phyloP scores from a whole-genome alignment of 2,797 vertebrate genomes.

The Poecilia wingei region DNA sequence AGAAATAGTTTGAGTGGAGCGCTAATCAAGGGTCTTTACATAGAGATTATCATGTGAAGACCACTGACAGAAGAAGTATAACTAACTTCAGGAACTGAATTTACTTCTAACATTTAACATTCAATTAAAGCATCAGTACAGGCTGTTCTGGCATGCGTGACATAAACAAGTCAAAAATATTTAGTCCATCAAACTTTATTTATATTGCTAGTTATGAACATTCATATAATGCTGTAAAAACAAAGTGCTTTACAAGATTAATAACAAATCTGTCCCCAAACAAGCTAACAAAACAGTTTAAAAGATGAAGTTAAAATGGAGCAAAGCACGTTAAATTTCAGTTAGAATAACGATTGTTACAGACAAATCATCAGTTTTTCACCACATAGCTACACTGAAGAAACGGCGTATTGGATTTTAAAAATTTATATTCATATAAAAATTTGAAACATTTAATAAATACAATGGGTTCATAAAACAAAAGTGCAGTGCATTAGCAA shows the following conservation, averaged over 20 bases:
- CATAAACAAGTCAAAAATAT: slow-evolving; percentile 38
- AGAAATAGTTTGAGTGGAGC: slow-evolving; percentile 32
- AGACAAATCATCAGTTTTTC: background rate
- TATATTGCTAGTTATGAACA: background rate
- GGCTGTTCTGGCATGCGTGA: slow-evolving; percentile 26
- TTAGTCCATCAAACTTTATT: background rate
- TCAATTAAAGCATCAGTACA: slow-evolving; percentile 29
- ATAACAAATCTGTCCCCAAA: background rate
- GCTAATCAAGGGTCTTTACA: slow-evolving; percentile 31
- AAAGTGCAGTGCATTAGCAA: background rate
- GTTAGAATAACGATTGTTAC: background rate
- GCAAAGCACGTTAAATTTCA: background rate
- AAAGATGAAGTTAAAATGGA: background rate
- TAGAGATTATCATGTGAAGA: slow-evolving; percentile 25
- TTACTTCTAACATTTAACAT: slow-evolving; percentile 12
- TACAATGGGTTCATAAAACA: background rate
- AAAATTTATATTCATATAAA: background rate
- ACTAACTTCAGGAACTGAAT: slow-evolving; percentile 14
- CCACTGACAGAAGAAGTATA: slow-evolving; percentile 22
- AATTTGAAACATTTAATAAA: background rate
- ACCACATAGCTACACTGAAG: background rate
- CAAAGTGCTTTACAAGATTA: background rate
- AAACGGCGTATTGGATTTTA: background rate
- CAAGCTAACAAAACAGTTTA: background rate
- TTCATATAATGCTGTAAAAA: background rate